phyloP scores from a whole-genome alignment of 2,888 invertebrate species.

The Leptinotarsa peninsularis region DNA sequence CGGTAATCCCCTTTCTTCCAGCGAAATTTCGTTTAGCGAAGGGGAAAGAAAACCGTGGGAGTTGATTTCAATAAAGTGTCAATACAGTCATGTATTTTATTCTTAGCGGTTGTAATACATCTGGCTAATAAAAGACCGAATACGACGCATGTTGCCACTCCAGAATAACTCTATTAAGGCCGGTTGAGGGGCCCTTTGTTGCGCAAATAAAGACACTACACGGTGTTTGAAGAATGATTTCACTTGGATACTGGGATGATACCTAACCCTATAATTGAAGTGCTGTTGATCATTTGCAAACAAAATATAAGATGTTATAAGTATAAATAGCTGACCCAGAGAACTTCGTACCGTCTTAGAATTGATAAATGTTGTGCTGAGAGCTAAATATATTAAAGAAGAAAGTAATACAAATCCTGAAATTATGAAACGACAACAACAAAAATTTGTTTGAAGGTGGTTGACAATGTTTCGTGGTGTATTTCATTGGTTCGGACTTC shows the following conservation, averaged over 20 bases:
- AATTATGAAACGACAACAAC: too few species aligned
- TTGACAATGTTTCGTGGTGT: too few species aligned
- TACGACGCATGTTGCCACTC: neutral
- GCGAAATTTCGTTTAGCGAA: neutral
- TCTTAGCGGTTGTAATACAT: constrained; percentile 26
- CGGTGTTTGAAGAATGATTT: neutral
- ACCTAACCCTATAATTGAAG: neutral
- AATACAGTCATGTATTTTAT: constrained; percentile 18
- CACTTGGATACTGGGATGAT: neutral
- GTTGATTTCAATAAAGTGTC: constrained; percentile 29
- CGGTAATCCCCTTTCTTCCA: constrained; percentile 18
- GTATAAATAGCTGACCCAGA: too few species aligned
- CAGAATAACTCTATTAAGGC: constrained; percentile 18
- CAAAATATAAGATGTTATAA: neutral
- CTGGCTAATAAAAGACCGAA: constrained; percentile 26
- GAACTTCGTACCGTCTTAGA: too few species aligned
- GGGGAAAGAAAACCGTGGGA: constrained; percentile 26
- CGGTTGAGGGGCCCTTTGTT: constrained; percentile 13
- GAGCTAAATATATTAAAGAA: too few species aligned
- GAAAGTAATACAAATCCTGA: too few species aligned
- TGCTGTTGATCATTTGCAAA: neutral
- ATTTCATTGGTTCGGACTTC: too few species aligned
- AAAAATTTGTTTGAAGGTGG: too few species aligned
- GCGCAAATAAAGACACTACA: constrained; percentile 7
- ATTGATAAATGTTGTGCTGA: too few species aligned